Evolutionary conservation across 2,888 invertebrate genomes (phyloP).

Genomic region (Eurois occulta): DNA sequence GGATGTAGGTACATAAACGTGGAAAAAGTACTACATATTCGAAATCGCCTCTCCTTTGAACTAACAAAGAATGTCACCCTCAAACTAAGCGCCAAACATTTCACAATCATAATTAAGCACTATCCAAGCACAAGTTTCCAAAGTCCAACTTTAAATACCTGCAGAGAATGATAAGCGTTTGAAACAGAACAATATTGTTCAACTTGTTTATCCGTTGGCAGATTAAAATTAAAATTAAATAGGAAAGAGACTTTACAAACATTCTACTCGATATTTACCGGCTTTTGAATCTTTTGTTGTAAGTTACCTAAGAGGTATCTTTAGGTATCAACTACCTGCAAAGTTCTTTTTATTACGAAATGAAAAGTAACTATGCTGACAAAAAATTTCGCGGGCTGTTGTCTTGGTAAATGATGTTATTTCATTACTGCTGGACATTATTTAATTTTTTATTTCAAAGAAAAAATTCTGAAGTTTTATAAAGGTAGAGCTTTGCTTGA

Average conservation of each 20-base stretch:
- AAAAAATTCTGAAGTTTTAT: constrained; percentile 25
- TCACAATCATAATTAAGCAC: constrained; percentile 36
- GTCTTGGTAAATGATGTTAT: constrained; percentile 33
- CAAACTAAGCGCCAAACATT: constrained; percentile 22
- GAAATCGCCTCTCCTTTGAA: neutral
- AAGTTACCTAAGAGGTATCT: neutral
- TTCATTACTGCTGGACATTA: constrained; percentile 30
- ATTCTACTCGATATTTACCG: constrained; percentile 30
- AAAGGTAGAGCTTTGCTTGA: neutral
- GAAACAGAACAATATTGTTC: constrained; percentile 52
- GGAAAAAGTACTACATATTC: neutral
- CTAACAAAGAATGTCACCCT: constrained; percentile 11
- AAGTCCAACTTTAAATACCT: constrained; percentile 47
- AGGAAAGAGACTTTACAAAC: constrained; percentile 35
- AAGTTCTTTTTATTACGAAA: constrained; percentile 32
- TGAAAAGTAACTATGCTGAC: constrained; percentile 28
- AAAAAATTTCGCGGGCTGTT: constrained; percentile 27
- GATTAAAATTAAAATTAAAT: constrained; percentile 57
- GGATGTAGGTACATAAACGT: neutral
- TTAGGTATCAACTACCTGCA: neutral
- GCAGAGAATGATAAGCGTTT: constrained; percentile 51
- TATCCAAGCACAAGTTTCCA: constrained; percentile 37
- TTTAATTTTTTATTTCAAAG: neutral
- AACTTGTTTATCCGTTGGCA: constrained; percentile 44
- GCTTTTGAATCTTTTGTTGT: constrained; percentile 29